phyloP scores from a whole-genome alignment of 92 coral and sea anemone species.

The Ricordea florida region DNA sequence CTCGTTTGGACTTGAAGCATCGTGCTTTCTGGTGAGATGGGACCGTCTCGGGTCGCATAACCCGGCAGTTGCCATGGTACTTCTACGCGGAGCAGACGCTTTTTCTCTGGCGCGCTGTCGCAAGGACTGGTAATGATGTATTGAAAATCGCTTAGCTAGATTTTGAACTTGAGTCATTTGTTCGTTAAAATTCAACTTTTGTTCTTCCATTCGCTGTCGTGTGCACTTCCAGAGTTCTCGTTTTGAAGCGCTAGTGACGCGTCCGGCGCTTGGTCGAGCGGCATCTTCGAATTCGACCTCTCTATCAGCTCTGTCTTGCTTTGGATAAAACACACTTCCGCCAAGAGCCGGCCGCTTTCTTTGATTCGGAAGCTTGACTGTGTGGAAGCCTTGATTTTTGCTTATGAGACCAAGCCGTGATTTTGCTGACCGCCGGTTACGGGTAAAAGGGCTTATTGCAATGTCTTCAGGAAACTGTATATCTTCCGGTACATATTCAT shows the following conservation, averaged over 20 bases:
- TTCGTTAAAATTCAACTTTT: neutral
- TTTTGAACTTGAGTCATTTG: conserved; percentile 13
- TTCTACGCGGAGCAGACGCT: conserved; percentile 1
- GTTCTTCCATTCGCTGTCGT: conserved; percentile 10
- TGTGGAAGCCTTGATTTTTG: conserved; percentile 18
- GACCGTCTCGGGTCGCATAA: no score
- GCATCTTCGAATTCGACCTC: neutral
- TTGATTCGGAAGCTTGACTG: conserved; percentile 20
- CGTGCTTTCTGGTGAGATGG: no score
- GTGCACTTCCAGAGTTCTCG: conserved; percentile 17
- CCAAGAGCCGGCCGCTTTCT: neutral
- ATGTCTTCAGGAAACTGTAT: neutral
- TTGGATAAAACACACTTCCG: neutral
- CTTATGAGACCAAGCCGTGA: conserved; percentile 34
- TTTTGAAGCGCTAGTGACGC: neutral
- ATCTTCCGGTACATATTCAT: neutral
- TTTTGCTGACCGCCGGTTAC: conserved; percentile 17
- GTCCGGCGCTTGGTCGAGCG: neutral
- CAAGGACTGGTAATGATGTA: conserved; percentile 19
- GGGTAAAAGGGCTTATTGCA: neutral
- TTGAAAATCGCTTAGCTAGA: conserved; percentile 3
- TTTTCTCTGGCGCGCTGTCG: neutral
- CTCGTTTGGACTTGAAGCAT: no score
- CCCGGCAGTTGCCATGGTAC: conserved; percentile 18
- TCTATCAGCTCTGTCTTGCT: neutral